Percentiles rank a stretch among this genome's conserved stretches.
phyloP scores from a whole-genome alignment of 2,888 invertebrate species.

The Drosophila picticornis region DNA sequence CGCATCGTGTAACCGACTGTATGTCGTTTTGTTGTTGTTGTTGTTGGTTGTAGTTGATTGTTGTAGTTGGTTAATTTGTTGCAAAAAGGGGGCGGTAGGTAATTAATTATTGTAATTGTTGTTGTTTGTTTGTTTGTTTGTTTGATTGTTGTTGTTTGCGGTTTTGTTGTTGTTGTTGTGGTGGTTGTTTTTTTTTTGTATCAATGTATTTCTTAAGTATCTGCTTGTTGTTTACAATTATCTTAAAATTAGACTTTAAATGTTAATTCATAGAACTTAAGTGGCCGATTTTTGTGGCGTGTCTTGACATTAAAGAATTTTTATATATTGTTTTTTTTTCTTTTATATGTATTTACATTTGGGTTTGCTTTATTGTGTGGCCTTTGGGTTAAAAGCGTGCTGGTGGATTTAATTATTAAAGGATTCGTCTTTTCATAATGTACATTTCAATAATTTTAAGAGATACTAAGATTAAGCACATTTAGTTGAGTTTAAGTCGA shows the following conservation, averaged over 20 bases:
- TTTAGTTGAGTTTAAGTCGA: conserved; percentile 38
- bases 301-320: conserved; percentile 55
- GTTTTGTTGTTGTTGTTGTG: conserved; percentile 42
- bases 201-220: conserved; percentile 25
- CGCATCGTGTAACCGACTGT: conserved; percentile 98
- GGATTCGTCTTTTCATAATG: conserved; percentile 43
- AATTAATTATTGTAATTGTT: conserved; percentile 71
- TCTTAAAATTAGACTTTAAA: conserved; percentile 45
- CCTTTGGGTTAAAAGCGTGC: conserved; percentile 67
- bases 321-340: conserved; percentile 2
- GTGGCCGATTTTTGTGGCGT: conserved; percentile 40
- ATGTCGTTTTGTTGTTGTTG: conserved; percentile 55
- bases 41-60: conserved; percentile 45
- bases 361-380: conserved; percentile 40
- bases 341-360: conserved; percentile 44
- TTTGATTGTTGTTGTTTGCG: conserved; percentile 33
- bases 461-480: conserved; percentile 30
- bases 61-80: conserved; percentile 59
- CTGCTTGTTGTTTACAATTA: conserved; percentile 43
- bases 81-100: conserved; percentile 77
- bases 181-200: conserved; percentile 12
- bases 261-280: conserved; percentile 17
- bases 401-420: conserved; percentile 36
- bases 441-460: conserved; percentile 45
- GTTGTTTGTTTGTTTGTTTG: conserved; percentile 41